Conservation (phyloP, 2,113 vertebrate species). For the Toxotes jaculatrix region DNA sequence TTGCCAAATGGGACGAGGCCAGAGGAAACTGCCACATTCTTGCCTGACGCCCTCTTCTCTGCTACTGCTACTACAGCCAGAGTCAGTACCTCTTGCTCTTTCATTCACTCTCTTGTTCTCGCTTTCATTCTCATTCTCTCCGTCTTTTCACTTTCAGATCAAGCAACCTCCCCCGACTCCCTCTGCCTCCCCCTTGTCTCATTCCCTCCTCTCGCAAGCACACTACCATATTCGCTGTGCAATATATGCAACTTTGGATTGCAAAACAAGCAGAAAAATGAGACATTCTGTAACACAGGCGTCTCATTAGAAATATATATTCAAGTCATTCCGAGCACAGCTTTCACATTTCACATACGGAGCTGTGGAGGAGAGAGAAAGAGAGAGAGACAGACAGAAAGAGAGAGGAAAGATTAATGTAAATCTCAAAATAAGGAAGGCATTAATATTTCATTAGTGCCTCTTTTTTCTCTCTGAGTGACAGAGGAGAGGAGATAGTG, state of each 20-base stretch:
- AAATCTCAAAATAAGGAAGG: constrained; percentile 88
- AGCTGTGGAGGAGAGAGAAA: constrained; percentile 43
- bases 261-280: constrained; percentile 79
- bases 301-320: constrained; percentile 81
- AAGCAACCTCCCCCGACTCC: constrained; percentile 12
- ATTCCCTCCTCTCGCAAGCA: constrained; percentile 28
- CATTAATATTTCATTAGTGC: constrained; percentile 98
- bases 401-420: constrained; percentile 86
- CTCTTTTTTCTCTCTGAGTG: constrained; percentile 92
- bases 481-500: constrained; percentile 90
- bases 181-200: constrained; percentile 24
- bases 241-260: constrained; percentile 76
- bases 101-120: constrained; percentile 56
- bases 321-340: constrained; percentile 60
- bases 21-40: constrained; percentile 46
- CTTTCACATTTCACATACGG: constrained; percentile 73
- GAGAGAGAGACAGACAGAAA: constrained; percentile 50
- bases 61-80: constrained; percentile 31
- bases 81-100: constrained; percentile 31
- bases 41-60: constrained; percentile 20
- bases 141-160: constrained; percentile 57
- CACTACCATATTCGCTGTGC: constrained; percentile 44
- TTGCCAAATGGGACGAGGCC: constrained; percentile 66
- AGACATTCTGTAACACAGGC: constrained; percentile 60
- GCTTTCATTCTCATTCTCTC: constrained; percentile 66